Conservation (phyloP, 1,140 invertebrate species). For the Drosophila parvula region DNA sequence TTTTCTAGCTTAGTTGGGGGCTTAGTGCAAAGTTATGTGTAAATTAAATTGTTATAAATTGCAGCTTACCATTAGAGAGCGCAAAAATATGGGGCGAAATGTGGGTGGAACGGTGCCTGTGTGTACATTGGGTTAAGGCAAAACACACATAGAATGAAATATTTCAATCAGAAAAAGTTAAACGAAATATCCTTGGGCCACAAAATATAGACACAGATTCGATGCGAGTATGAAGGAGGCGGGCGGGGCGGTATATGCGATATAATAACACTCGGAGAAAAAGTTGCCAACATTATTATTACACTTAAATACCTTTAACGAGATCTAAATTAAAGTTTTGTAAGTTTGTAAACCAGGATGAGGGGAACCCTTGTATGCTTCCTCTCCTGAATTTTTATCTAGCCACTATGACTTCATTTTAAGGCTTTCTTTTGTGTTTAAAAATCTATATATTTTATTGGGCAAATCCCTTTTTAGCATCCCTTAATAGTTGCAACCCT, state of each 20-base stretch:
- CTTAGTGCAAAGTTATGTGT: conserved; percentile 61
- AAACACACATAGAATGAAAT: conserved; percentile 43
- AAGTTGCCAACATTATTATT: too few relatives aligned
- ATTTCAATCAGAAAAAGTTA: conserved; percentile 61
- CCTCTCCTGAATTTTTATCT: too few relatives aligned
- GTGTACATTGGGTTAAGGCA: conserved; percentile 27
- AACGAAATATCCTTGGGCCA: conserved; percentile 47
- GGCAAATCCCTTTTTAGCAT: too few relatives aligned
- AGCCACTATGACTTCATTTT: too few relatives aligned
- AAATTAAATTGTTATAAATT: conserved; percentile 78
- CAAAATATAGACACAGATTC: conserved; percentile 49
- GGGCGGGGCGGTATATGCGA: neutral
- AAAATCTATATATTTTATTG: too few relatives aligned
- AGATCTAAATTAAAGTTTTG: too few relatives aligned
- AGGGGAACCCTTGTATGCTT: too few relatives aligned
- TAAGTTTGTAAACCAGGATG: too few relatives aligned
- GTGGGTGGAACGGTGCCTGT: neutral
- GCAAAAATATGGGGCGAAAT: neutral
- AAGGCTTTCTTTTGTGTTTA: too few relatives aligned
- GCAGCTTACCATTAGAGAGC: conserved; percentile 52
- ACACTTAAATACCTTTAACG: too few relatives aligned
- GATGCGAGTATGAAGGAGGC: conserved; percentile 6
- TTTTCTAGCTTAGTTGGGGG: conserved; percentile 38
- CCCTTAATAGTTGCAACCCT: too few relatives aligned
- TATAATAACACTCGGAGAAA: conserved; percentile 8